A percentile compares a stretch with the other conserved stretches of the same genome.
Evolutionary conservation across 1,140 invertebrate genomes (phyloP).

Genomic region (Drosophila bipectinata): DNA sequence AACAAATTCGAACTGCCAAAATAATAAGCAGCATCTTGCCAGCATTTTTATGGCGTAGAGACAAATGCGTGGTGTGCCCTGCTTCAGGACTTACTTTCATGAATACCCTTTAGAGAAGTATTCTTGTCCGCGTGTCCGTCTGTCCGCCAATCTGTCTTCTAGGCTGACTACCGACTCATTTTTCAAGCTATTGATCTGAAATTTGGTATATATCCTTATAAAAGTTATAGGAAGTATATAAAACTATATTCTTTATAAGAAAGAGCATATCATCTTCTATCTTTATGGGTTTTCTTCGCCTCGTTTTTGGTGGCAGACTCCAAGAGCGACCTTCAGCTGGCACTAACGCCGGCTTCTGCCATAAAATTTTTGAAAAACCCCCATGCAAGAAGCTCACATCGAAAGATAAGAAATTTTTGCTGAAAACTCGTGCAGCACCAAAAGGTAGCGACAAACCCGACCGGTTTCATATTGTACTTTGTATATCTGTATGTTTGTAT

Average conservation of each 20-base stretch:
- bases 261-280: not conserved
- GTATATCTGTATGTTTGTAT: no score
- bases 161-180: no score
- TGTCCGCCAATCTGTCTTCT: not conserved
- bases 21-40: slow-evolving; percentile 62
- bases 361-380: slow-evolving; percentile 67
- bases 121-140: no score
- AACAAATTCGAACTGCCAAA: slow-evolving; percentile 82
- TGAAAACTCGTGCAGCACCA: slow-evolving; percentile 76
- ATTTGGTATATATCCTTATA: no score
- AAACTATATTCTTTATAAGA: no score
- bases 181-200: no score
- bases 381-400: slow-evolving; percentile 13
- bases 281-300: slow-evolving; percentile 3
- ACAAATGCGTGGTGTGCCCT: slow-evolving; percentile 46
- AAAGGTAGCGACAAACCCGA: slow-evolving; percentile 53
- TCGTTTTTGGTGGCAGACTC: not conserved
- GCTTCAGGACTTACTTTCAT: no score
- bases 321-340: not conserved
- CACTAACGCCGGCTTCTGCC: slow-evolving; percentile 40
- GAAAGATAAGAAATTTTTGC: slow-evolving; percentile 78
- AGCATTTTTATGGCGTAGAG: slow-evolving; percentile 25
- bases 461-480: slow-evolving; percentile 25
- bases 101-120: not conserved
- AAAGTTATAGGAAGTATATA: no score